phyloP scores from a whole-genome alignment of 2,113 vertebrate genomes.

The Gambusia affinis region DNA sequence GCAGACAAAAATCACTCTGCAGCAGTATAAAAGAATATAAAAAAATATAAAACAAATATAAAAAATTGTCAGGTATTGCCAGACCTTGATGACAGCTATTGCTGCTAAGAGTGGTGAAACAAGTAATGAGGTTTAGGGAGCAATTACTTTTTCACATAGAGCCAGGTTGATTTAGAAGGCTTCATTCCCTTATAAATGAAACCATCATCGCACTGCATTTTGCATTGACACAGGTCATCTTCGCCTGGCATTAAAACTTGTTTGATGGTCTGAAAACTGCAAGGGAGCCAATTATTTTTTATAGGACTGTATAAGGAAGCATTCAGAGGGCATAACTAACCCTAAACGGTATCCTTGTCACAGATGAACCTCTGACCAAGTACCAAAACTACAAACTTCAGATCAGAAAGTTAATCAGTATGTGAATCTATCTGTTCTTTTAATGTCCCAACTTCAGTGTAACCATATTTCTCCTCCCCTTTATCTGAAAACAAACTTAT shows the following conservation, averaged over 20 bases:
- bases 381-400: background rate
- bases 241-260: background rate
- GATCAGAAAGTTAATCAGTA: constrained; percentile 18
- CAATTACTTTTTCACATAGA: background rate
- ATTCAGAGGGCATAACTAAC: background rate
- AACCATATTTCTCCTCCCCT: background rate
- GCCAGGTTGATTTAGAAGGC: background rate
- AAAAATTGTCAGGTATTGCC: too few relatives aligned
- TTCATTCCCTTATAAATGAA: background rate
- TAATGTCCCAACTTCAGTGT: constrained; percentile 23
- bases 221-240: background rate
- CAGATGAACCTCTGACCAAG: background rate
- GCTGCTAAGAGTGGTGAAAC: too few relatives aligned
- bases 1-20: background rate
- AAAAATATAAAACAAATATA: too few relatives aligned
- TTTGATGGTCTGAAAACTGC: background rate
- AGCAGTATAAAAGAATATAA: too few relatives aligned
- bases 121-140: background rate
- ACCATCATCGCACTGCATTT: background rate
- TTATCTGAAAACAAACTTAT: constrained; percentile 37
- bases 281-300: background rate
- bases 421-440: constrained; percentile 2
- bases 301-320: background rate
- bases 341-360: background rate
- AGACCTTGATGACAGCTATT: too few relatives aligned